Evolutionary conservation across 2,113 vertebrate species (phyloP).

Genomic region (Isurus oxyrinchus): DNA sequence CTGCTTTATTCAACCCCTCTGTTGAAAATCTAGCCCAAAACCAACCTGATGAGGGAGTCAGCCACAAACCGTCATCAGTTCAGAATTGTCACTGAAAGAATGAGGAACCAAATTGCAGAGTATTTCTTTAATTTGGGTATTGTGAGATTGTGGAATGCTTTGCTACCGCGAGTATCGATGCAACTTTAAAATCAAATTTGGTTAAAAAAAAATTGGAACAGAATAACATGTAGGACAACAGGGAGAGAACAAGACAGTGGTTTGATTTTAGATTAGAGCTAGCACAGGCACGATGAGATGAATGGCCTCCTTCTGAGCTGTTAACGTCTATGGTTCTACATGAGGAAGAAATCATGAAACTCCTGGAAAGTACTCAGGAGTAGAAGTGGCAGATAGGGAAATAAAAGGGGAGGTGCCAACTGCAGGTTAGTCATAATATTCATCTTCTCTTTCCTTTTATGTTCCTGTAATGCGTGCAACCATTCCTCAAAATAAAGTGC

Average conservation of each 20-base stretch:
- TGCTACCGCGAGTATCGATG: not conserved
- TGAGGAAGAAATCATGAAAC: not conserved
- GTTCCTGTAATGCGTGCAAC: not conserved
- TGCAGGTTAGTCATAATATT: not conserved
- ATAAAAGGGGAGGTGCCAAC: not conserved
- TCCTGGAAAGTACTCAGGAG: not conserved
- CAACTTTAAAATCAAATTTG: not conserved
- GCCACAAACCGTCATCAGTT: not conserved
- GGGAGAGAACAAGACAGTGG: not conserved
- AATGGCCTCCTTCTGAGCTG: not conserved
- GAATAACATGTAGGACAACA: not conserved
- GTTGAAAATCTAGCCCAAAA: not conserved
- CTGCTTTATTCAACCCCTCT: not conserved
- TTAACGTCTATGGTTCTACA: not conserved
- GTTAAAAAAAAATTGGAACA: not conserved
- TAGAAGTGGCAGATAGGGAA: not conserved
- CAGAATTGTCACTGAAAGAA: not conserved
- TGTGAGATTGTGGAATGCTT: not conserved
- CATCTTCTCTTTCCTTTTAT: not conserved
- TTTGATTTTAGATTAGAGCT: not conserved
- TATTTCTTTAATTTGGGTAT: not conserved
- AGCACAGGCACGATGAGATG: not conserved
- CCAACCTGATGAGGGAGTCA: not conserved
- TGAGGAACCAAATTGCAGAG: not conserved
- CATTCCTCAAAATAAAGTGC: not conserved